phyloP scores from a whole-genome alignment of 2,888 invertebrate species.

The Lithodes maja region DNA sequence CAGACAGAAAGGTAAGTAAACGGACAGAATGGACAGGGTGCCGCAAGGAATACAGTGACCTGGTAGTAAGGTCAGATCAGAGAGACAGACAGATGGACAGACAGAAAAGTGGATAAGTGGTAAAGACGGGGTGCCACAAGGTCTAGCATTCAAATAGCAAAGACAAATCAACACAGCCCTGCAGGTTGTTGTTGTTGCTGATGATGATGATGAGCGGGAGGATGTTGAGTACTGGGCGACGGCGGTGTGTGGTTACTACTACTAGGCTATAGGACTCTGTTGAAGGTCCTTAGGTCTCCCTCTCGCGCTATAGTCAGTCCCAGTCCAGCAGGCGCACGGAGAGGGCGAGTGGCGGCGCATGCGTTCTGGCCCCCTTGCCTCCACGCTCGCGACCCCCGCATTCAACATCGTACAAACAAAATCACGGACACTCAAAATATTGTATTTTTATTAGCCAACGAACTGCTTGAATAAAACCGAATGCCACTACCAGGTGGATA shows the following conservation, averaged over 20 bases:
- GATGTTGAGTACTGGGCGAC: too few relatives aligned
- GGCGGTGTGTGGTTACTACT: too few relatives aligned
- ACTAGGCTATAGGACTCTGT: too few relatives aligned
- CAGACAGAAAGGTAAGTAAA: neutral
- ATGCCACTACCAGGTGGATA: slow-evolving; percentile 32
- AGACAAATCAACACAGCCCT: too few relatives aligned
- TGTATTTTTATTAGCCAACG: too few relatives aligned
- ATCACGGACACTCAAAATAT: too few relatives aligned
- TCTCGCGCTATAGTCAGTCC: slow-evolving; percentile 27
- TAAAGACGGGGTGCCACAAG: neutral
- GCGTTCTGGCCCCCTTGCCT: slow-evolving; percentile 34
- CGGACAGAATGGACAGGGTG: neutral
- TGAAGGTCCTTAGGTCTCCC: neutral
- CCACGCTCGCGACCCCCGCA: slow-evolving; percentile 27
- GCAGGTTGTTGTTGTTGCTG: too few relatives aligned
- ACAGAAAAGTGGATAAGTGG: neutral
- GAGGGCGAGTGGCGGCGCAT: slow-evolving; percentile 47
- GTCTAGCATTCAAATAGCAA: neutral
- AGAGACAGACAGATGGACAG: neutral
- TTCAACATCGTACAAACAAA: too few relatives aligned
- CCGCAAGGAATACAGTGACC: neutral
- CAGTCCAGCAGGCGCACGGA: slow-evolving; percentile 45
- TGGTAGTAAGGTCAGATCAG: neutral
- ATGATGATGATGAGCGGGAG: too few relatives aligned
- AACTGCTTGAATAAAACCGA: too few relatives aligned